Conservation (phyloP, 2,797 vertebrate species). For the Zenarchopterus dispar region DNA sequence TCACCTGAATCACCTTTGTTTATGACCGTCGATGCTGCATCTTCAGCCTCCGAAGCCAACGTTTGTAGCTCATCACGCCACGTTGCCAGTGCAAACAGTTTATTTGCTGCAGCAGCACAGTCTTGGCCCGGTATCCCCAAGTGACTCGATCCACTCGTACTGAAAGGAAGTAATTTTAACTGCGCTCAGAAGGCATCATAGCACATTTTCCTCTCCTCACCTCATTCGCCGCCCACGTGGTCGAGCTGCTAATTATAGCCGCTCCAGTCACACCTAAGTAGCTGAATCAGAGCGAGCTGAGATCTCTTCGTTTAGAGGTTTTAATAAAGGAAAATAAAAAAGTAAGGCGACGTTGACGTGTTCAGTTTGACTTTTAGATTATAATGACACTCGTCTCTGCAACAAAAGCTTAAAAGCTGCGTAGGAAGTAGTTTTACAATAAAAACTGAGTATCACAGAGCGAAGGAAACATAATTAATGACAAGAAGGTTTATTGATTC, state of each 20-base stretch:
- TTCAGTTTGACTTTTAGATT: no score
- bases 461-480: constrained; percentile 20
- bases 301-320: constrained; percentile 17
- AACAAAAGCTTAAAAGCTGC: neutral
- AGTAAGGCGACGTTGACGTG: no score
- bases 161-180: constrained; percentile 49
- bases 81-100: constrained; percentile 4
- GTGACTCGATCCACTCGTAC: constrained; percentile 13
- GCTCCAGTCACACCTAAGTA: constrained; percentile 73
- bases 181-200: constrained; percentile 50
- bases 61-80: constrained; percentile 12
- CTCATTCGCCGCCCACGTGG: constrained; percentile 72
- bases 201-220: constrained; percentile 60
- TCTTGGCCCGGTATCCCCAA: constrained; percentile 24
- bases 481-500: constrained; percentile 8
- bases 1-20: no score
- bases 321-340: neutral
- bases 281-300: constrained; percentile 64
- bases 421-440: neutral
- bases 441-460: neutral
- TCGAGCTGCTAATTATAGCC: constrained; percentile 76
- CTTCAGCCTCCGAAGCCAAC: constrained; percentile 6
- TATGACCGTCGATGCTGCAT: no score
- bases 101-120: constrained; percentile 10
- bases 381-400: neutral